Conservation (phyloP, 2,888 invertebrate genomes). For the Dyspetes luteomarginatus region DNA sequence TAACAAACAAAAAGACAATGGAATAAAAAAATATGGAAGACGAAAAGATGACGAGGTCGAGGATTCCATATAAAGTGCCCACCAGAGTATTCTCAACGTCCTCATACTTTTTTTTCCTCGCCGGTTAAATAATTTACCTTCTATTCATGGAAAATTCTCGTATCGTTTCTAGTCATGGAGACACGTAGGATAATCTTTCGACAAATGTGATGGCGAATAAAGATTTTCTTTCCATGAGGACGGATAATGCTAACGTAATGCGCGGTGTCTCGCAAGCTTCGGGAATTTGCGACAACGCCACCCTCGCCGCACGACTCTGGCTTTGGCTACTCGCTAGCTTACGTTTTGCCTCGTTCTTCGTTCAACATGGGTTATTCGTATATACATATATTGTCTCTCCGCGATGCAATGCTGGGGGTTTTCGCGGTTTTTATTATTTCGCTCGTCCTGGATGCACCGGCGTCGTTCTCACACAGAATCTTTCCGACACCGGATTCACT, state of each 20-base stretch:
- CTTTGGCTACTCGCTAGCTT: background rate
- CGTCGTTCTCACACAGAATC: constrained; percentile 2
- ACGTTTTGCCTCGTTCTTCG: background rate
- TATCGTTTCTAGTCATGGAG: constrained; percentile 43
- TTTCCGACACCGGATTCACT: constrained; percentile 24
- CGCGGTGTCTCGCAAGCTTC: constrained; percentile 10
- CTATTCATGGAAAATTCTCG: constrained; percentile 44
- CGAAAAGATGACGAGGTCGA: background rate
- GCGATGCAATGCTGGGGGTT: constrained; percentile 1
- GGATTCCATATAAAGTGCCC: constrained; percentile 34
- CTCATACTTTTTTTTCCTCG: background rate
- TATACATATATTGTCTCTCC: background rate
- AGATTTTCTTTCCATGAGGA: constrained; percentile 29
- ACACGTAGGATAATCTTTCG: constrained; percentile 36
- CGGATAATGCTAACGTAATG: constrained; percentile 54
- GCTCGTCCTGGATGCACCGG: constrained; percentile 35
- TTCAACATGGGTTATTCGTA: background rate
- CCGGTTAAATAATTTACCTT: constrained; percentile 50
- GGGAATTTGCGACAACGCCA: background rate
- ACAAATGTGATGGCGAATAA: constrained; percentile 55
- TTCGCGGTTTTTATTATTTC: constrained; percentile 61
- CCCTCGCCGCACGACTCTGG: background rate
- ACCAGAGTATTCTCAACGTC: background rate
- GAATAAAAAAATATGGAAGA: background rate
- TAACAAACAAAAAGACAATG: constrained; percentile 6